phyloP scores from a whole-genome alignment of 2,888 invertebrate species.

The Nephrotoma flavescens region DNA sequence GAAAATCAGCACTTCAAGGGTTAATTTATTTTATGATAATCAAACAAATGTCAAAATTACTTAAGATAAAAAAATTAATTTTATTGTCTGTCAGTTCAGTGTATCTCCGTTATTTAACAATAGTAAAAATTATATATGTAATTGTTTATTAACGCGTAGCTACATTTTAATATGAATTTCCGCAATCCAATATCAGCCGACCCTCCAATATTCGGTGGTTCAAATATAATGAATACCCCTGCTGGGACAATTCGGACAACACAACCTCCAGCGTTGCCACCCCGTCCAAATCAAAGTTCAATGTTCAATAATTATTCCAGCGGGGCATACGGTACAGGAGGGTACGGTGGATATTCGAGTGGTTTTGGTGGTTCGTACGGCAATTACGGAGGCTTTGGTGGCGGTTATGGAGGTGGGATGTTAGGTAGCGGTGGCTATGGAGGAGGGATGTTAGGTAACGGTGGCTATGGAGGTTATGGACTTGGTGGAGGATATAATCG shows the following conservation, averaged over 20 bases:
- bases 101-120: too few relatives aligned
- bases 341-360: constrained; percentile 18
- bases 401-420: constrained; percentile 16
- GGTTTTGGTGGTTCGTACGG: constrained; percentile 12
- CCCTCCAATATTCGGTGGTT: constrained; percentile 9
- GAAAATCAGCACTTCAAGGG: not conserved
- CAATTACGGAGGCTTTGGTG: constrained; percentile 21
- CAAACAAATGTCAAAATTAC: not conserved
- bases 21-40: not conserved
- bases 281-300: constrained; percentile 16
- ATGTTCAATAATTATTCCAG: constrained; percentile 8
- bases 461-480: constrained; percentile 18
- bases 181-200: constrained; percentile 9
- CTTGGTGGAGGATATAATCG: constrained; percentile 20
- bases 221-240: constrained; percentile 21
- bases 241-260: constrained; percentile 21
- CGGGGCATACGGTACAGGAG: constrained; percentile 7
- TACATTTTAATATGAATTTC: not conserved
- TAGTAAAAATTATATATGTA: not conserved
- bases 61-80: not conserved
- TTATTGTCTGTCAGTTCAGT: not conserved
- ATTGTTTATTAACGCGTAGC: not conserved
- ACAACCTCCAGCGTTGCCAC: constrained; percentile 17
- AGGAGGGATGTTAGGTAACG: constrained; percentile 7
- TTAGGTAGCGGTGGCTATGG: constrained; percentile 12